Evolutionary conservation across 2,888 invertebrate species (phyloP).

Genomic region (Tiphia femorata): DNA sequence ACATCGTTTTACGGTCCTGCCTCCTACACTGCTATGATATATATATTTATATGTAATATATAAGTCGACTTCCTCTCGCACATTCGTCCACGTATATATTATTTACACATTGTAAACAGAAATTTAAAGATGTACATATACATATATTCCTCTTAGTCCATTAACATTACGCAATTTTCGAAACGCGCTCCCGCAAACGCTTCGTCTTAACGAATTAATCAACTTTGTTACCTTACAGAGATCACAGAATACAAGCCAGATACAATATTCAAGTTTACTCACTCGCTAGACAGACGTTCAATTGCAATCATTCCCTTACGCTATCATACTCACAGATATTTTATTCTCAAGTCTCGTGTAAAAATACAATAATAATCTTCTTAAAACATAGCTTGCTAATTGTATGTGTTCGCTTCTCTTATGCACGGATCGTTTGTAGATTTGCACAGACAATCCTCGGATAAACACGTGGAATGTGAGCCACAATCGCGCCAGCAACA

Average conservation of each 20-base stretch:
- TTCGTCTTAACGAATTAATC: slow-evolving; percentile 10
- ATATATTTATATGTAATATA: slow-evolving; percentile 18
- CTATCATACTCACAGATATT: too few relatives aligned
- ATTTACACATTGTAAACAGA: slow-evolving; percentile 56
- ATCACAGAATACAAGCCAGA: slow-evolving; percentile 69
- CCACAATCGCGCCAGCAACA: slow-evolving; percentile 64
- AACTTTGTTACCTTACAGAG: slow-evolving; percentile 61
- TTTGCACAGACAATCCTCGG: slow-evolving; percentile 13
- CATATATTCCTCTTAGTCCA: slow-evolving; percentile 39
- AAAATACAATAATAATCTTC: slow-evolving; percentile 54
- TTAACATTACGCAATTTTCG: slow-evolving; percentile 44
- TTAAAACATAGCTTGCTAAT: slow-evolving; percentile 17
- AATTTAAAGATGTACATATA: slow-evolving; percentile 42
- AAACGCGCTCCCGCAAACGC: not conserved
- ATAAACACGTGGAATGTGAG: slow-evolving; percentile 64
- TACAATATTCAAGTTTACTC: slow-evolving; percentile 56
- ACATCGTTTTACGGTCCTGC: not conserved
- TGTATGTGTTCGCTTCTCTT: not conserved
- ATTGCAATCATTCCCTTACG: too few relatives aligned
- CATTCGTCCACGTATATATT: slow-evolving; percentile 49
- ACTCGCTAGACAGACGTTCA: too few relatives aligned
- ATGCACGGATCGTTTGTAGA: not conserved
- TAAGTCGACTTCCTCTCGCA: slow-evolving; percentile 21
- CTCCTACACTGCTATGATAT: not conserved
- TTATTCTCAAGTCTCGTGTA: slow-evolving; percentile 45